Evolutionary conservation across 2,888 invertebrate genomes (phyloP), one percentile per base, ranked within the genome.

Genomic region (Agrochola circellaris): DNA sequence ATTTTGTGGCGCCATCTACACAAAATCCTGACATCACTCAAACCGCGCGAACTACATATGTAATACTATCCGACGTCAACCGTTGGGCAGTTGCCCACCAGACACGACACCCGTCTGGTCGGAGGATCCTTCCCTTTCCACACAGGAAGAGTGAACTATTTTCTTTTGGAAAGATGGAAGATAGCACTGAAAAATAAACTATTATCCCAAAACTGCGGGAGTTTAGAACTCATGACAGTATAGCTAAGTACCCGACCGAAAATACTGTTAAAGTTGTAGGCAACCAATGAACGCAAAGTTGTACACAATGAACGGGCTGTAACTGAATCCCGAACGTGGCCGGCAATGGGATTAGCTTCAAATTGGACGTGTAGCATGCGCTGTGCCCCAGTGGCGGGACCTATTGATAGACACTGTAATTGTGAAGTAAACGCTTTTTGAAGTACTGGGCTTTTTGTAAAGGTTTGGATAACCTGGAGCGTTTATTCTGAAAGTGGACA

Each of bases 321-420:
- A 85, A 88, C 81, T 66, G 86, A 75, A 65, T 84, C 86, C 86
- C 85, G 79, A 80, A 86, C 71, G 80, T 67, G 64, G 69, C 38
- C 61, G 65, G 34, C 79, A 88, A 89, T 85, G 71, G 65, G 80
- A 89, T 88, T 88, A 88, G 64, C 69, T 34, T 54, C 69, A 82
- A 88, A 89, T 89, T 88, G 85, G 88, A 88, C 88, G 72, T 88
- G 82, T 75, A 88, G 89, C 83, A 82, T 89, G 82, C 74, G 70
- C 77, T 64, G 51, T 70, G 72, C 85, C 85, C 80, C 69, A 64
- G 77, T 72, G 81, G 77, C 61, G 73, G 66, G 69, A 78, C 69
- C 71, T 86, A 88, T 88, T 87, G 89, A 88, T 88, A 77, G 77
- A 76, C 66, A 58, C 38, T 75, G 69, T 81, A 74, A 73, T 79